Percentiles rank a stretch among this genome's conserved stretches.
Evolutionary conservation across 2,113 vertebrate species (phyloP).

Genomic region (Mesembrinibis cayennensis): DNA sequence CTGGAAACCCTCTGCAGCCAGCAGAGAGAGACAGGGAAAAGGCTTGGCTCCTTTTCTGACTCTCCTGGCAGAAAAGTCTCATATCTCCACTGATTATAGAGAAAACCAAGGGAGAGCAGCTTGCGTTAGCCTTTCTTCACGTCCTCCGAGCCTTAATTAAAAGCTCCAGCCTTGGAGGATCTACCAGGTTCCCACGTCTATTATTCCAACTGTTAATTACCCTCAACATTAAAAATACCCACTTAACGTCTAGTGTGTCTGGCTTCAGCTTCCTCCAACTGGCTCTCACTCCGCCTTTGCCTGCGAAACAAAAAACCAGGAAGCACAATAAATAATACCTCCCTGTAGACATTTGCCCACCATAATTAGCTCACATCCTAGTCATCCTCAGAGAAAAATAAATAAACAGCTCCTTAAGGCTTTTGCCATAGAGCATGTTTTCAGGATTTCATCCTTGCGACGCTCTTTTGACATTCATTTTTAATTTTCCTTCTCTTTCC

Average conservation of each 20-base stretch:
- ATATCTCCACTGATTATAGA: neutral
- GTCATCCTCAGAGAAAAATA: neutral
- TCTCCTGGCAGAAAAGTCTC: neutral
- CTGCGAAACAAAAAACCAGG: neutral
- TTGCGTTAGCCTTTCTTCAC: neutral
- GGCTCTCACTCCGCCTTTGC: neutral
- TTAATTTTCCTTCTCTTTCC: neutral
- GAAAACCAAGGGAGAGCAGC: neutral
- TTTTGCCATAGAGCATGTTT: neutral
- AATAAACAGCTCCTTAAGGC: neutral
- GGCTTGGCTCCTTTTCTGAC: neutral
- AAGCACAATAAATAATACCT: neutral
- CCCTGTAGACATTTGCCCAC: neutral
- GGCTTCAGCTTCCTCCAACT: neutral
- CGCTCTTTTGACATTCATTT: neutral
- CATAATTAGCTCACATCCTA: neutral
- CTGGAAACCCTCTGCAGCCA: neutral
- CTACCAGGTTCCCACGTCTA: neutral
- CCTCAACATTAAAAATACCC: neutral
- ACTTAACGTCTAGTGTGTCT: neutral
- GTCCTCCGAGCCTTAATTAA: neutral
- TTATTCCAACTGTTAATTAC: slow-evolving; percentile 41
- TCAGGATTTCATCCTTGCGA: neutral
- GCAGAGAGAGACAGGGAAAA: neutral
- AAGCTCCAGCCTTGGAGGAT: neutral